phyloP scores from a whole-genome alignment of 1,140 invertebrate genomes.

The Rhizoglyphus robini region DNA sequence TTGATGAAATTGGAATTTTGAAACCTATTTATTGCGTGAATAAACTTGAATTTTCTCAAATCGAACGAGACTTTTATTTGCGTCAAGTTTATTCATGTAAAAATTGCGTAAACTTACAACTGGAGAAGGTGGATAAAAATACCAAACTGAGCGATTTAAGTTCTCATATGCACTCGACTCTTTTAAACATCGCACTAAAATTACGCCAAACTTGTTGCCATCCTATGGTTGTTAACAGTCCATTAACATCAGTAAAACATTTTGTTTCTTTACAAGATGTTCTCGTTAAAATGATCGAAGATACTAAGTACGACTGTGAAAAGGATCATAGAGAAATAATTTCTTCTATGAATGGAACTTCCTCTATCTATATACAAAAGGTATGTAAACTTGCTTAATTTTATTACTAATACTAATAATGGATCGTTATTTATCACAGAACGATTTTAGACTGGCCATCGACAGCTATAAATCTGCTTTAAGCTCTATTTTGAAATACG shows the following conservation, averaged over 20 bases:
- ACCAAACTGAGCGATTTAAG: constrained; percentile 36
- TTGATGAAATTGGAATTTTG: constrained; percentile 42
- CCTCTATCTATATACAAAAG: constrained; percentile 47
- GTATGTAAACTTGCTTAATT: neutral
- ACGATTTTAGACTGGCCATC: constrained; percentile 42
- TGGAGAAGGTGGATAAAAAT: constrained; percentile 31
- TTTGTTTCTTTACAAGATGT: constrained; percentile 50
- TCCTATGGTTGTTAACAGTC: constrained; percentile 3
- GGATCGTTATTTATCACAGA: neutral
- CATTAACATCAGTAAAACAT: constrained; percentile 44
- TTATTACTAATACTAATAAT: neutral
- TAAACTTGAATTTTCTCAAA: constrained; percentile 44
- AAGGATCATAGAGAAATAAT: constrained; percentile 48
- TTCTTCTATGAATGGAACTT: constrained; percentile 50
- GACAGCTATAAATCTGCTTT: constrained; percentile 48
- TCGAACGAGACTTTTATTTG: constrained; percentile 47
- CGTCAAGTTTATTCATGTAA: constrained; percentile 37
- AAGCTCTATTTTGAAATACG: constrained; percentile 41
- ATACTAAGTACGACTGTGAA: constrained; percentile 48
- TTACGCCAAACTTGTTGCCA: neutral
- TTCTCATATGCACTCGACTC: constrained; percentile 24
- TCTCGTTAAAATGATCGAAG: constrained; percentile 47
- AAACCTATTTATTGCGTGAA: constrained; percentile 37
- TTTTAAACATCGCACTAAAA: constrained; percentile 5
- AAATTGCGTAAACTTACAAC: constrained; percentile 28